Evolutionary conservation across 2,888 invertebrate genomes (phyloP).

Genomic region (Galeruca laticollis): DNA sequence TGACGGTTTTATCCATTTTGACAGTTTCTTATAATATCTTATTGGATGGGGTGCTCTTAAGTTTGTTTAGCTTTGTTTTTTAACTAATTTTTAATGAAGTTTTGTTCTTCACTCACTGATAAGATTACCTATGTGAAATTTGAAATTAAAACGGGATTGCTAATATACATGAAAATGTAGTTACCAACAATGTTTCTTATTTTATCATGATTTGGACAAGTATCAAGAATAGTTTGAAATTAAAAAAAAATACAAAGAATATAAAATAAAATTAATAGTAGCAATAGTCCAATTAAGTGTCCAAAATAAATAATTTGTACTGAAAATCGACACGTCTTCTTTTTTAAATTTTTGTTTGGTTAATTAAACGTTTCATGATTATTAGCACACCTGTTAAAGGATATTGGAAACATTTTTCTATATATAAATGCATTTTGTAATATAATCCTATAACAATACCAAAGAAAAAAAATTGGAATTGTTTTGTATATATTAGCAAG

Average conservation of each 20-base stretch:
- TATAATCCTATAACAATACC: conserved; percentile 50
- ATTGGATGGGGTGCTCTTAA: too few relatives aligned
- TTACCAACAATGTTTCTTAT: background rate
- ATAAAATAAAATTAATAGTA: too few relatives aligned
- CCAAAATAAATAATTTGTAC: too few relatives aligned
- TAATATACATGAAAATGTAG: conserved; percentile 8
- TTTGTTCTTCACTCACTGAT: too few relatives aligned
- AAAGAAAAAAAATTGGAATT: conserved; percentile 47
- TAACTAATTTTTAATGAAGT: background rate
- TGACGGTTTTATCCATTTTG: too few relatives aligned
- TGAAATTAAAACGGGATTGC: background rate
- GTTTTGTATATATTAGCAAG: conserved; percentile 48
- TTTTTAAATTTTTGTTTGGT: background rate
- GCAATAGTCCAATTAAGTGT: too few relatives aligned
- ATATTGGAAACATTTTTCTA: conserved; percentile 17
- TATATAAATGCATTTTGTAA: conserved; percentile 22
- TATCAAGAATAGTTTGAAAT: too few relatives aligned
- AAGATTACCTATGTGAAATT: background rate
- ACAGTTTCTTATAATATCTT: too few relatives aligned
- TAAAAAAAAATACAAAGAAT: too few relatives aligned
- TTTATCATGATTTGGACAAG: too few relatives aligned
- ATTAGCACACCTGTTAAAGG: conserved; percentile 7
- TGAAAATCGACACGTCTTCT: too few relatives aligned
- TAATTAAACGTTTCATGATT: conserved; percentile 10
- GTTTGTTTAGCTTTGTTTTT: background rate